Conservation (phyloP, 2,888 invertebrate genomes). For the Blera fallax region DNA sequence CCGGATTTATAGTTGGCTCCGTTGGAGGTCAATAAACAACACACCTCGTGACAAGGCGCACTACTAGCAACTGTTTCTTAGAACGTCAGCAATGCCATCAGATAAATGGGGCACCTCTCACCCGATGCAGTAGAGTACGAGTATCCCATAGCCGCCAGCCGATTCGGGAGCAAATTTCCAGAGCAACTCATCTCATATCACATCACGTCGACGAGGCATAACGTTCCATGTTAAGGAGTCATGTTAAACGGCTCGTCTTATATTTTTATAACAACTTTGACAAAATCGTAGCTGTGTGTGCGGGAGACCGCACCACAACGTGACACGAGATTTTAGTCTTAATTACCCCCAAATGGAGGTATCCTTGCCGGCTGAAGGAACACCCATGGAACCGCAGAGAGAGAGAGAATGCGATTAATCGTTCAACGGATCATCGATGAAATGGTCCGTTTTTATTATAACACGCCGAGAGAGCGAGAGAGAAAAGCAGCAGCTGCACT, state of each 20-base stretch:
- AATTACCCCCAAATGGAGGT: conserved; percentile 74
- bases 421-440: conserved; percentile 68
- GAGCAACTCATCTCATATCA: conserved; percentile 65
- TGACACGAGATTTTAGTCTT: conserved; percentile 76
- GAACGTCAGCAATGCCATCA: conserved; percentile 67
- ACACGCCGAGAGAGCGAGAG: conserved; percentile 12
- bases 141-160: too few species aligned
- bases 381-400: conserved; percentile 59
- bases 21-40: conserved; percentile 72
- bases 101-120: conserved; percentile 56
- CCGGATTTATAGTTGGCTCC: conserved; percentile 70
- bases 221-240: conserved; percentile 70
- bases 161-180: too few species aligned
- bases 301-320: conserved; percentile 55
- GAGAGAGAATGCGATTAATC: conserved; percentile 67
- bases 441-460: conserved; percentile 65
- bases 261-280: conserved; percentile 70
- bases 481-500: background rate
- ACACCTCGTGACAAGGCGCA: conserved; percentile 70
- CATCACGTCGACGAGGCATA: conserved; percentile 54
- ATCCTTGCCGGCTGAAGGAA: conserved; percentile 48
- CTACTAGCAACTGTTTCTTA: conserved; percentile 57
- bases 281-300: conserved; percentile 34
- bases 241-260: conserved; percentile 71
- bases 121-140: too few species aligned